Conservation (phyloP, 2,888 invertebrate species). For the Strigamia maritima region DNA sequence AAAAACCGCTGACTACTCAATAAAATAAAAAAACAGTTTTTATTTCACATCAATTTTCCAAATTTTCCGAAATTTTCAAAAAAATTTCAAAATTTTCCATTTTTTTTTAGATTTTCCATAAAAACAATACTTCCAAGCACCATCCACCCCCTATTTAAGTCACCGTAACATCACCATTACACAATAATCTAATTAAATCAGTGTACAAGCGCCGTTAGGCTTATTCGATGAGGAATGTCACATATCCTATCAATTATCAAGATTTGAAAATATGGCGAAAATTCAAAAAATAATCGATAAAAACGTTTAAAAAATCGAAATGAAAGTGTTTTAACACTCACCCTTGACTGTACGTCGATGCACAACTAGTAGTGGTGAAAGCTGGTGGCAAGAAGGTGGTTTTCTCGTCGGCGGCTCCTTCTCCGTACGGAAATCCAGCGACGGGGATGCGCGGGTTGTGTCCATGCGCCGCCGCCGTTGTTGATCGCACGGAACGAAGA, state of each 20-base stretch:
- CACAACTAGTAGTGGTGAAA: constrained; percentile 1
- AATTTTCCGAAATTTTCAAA: too few species aligned
- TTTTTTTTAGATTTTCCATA: too few species aligned
- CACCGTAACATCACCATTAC: background rate
- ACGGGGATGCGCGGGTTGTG: constrained; percentile 20
- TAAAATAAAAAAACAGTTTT: background rate
- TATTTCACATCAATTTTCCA: too few species aligned
- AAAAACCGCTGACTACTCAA: background rate
- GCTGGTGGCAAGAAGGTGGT: constrained; percentile 28
- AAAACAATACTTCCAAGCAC: background rate
- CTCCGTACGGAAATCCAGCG: constrained; percentile 35
- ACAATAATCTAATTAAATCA: background rate
- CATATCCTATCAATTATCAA: background rate
- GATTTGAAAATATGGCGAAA: background rate
- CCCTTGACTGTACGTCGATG: constrained; percentile 30
- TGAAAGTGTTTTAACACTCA: background rate
- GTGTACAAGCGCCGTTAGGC: constrained; percentile 8
- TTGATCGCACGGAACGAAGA: background rate
- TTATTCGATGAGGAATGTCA: background rate
- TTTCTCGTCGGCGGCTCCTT: constrained; percentile 33
- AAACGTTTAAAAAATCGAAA: background rate
- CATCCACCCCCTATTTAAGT: background rate
- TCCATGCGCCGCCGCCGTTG: background rate
- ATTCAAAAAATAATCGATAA: background rate
- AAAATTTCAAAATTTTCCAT: background rate